Evolutionary conservation across 1,140 invertebrate genomes (phyloP).

Genomic region (Ceratina australensis): DNA sequence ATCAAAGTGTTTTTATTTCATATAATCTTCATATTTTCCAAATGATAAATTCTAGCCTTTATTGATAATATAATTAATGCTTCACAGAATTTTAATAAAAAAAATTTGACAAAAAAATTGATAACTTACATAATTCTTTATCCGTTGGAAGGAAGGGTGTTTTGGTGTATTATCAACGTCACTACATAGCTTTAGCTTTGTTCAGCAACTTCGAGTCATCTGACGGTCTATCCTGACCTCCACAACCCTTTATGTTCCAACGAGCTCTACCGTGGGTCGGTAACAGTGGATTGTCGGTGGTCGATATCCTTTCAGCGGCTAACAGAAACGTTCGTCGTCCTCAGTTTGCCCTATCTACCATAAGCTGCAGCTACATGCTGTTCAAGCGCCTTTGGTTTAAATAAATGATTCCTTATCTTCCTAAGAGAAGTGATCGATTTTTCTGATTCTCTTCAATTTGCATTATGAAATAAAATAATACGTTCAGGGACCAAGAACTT

Average conservation of each 20-base stretch:
- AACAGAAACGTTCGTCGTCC: constrained; percentile 1
- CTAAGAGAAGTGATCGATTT: background rate
- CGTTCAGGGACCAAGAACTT: too few species aligned
- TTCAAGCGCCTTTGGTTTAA: background rate
- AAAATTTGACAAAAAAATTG: too few species aligned
- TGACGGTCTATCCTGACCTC: background rate
- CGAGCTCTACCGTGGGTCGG: constrained; percentile 7
- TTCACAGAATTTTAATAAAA: too few species aligned
- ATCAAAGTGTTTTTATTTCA: too few species aligned
- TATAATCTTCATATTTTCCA: too few species aligned
- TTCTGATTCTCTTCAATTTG: too few species aligned
- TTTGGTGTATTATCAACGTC: too few species aligned
- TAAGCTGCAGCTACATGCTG: background rate
- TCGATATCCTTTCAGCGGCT: constrained; percentile 8
- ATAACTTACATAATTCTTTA: too few species aligned
- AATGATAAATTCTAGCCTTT: too few species aligned
- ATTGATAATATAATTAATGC: too few species aligned
- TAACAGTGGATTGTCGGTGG: background rate
- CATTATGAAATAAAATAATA: background rate
- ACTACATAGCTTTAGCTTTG: too few species aligned
- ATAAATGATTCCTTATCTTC: background rate
- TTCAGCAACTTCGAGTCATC: constrained; percentile 20
- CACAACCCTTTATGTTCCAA: background rate
- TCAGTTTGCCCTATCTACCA: constrained; percentile 6
- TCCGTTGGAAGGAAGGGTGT: too few species aligned